A percentile compares a stretch with the other conserved stretches of the same genome.
phyloP scores from a whole-genome alignment of 2,797 vertebrate species.

The Morus bassanus region DNA sequence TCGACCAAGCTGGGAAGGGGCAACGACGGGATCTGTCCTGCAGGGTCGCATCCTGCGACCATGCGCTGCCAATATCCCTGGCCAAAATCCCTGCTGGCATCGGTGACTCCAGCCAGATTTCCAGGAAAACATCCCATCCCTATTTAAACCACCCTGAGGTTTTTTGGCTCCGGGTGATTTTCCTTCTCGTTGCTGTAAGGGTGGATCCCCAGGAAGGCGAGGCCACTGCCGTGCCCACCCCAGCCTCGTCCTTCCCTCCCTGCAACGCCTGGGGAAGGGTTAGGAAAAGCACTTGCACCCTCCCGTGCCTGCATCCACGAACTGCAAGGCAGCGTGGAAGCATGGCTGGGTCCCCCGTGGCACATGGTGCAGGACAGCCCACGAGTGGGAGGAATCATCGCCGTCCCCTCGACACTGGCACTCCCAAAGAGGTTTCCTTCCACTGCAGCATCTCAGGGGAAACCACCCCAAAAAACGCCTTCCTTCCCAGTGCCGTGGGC shows the following conservation, averaged over 20 bases:
- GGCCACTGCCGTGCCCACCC: neutral
- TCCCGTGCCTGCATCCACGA: neutral
- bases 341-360: neutral
- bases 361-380: neutral
- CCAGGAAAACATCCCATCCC: neutral
- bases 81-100: neutral
- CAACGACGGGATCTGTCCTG: neutral
- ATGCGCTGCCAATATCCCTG: rapidly evolving
- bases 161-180: neutral
- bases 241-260: neutral
- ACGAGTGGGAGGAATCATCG: rapidly evolving
- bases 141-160: neutral
- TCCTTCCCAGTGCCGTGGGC: rapidly evolving
- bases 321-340: neutral
- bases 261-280: neutral
- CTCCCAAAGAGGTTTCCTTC: neutral
- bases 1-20: neutral
- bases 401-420: rapidly evolving
- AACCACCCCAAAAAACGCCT: neutral
- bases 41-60: neutral
- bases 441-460: neutral
- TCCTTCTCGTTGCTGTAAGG: neutral
- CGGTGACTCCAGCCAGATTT: neutral
- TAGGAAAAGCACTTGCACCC: constrained; percentile 42
- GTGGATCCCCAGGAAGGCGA: neutral